phyloP scores from a whole-genome alignment of 2,113 vertebrate species.

The Bothrops jararaca region DNA sequence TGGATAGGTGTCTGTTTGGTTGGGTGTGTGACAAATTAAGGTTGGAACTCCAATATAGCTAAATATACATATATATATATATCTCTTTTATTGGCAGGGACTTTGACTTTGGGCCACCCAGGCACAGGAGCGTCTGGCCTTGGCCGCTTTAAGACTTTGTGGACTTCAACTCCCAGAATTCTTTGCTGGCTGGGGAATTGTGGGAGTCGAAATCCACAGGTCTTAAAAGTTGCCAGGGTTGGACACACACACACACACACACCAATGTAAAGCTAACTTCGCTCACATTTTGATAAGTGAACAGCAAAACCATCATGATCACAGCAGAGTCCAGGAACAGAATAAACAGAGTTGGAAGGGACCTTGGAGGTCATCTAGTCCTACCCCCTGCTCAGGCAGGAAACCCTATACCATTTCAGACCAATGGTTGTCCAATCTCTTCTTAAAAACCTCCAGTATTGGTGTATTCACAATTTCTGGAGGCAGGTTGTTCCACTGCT shows the following conservation, averaged over 20 bases:
- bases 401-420: too few species aligned
- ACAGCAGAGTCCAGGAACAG: not conserved
- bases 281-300: constrained; percentile 28
- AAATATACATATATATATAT: not conserved
- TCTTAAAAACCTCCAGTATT: too few species aligned
- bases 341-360: not conserved
- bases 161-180: not conserved
- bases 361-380: too few species aligned
- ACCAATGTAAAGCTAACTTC: constrained; percentile 16
- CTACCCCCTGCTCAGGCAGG: too few species aligned
- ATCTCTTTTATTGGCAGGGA: not conserved
- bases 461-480: too few species aligned
- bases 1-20: constrained; percentile 28
- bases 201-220: not conserved
- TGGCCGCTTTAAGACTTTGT: not conserved
- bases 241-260: fast-evolving
- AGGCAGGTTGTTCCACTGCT: too few species aligned
- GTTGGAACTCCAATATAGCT: constrained; percentile 13
- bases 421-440: too few species aligned
- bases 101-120: constrained; percentile 2
- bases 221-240: not conserved
- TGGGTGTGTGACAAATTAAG: constrained; percentile 2
- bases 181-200: not conserved
- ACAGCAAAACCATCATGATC: not conserved
- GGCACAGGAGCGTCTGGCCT: not conserved